Conservation (phyloP, 2,797 vertebrate species). For the Amphiprion clarkii region DNA sequence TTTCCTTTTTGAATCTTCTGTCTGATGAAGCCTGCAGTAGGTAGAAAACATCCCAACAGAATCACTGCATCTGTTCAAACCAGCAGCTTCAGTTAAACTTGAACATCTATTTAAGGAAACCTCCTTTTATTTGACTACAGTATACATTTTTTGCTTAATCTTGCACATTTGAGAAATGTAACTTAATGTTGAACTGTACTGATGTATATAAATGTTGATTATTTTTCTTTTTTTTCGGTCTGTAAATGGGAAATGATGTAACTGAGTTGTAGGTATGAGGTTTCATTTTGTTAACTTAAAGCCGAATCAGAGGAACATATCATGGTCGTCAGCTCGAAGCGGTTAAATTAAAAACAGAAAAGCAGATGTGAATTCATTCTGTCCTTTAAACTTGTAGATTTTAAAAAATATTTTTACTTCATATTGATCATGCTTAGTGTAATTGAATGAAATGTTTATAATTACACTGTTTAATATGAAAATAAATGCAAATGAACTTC, state of each 20-base stretch:
- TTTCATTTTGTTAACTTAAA: conserved; percentile 91
- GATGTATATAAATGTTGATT: conserved; percentile 88
- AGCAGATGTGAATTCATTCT: conserved; percentile 89
- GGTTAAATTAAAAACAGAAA: conserved; percentile 77
- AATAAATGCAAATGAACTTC: conserved; percentile 93
- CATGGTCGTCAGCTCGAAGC: conserved; percentile 80
- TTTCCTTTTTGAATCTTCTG: conserved; percentile 30
- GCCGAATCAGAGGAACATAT: conserved; percentile 89
- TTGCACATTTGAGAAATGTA: conserved; percentile 90
- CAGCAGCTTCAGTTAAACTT: conserved; percentile 89
- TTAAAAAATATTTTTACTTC: conserved; percentile 99
- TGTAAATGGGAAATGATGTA: conserved; percentile 88
- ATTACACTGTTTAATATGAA: conserved; percentile 99
- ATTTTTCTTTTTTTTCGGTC: conserved; percentile 82
- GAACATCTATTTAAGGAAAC: conserved; percentile 87
- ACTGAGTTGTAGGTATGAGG: conserved; percentile 84
- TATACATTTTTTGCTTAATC: conserved; percentile 89
- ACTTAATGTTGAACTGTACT: conserved; percentile 89
- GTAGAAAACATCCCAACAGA: conserved; percentile 56
- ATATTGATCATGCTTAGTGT: conserved; percentile 98
- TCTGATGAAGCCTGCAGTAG: conserved; percentile 43
- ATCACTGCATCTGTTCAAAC: conserved; percentile 82
- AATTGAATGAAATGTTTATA: conserved; percentile 99
- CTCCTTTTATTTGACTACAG: conserved; percentile 87
- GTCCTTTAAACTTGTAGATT: conserved; percentile 97